Percentiles rank a stretch among this genome's conserved stretches.
Conservation (phyloP, 2,113 vertebrate species). For the Muntiacus muntjak region DNA sequence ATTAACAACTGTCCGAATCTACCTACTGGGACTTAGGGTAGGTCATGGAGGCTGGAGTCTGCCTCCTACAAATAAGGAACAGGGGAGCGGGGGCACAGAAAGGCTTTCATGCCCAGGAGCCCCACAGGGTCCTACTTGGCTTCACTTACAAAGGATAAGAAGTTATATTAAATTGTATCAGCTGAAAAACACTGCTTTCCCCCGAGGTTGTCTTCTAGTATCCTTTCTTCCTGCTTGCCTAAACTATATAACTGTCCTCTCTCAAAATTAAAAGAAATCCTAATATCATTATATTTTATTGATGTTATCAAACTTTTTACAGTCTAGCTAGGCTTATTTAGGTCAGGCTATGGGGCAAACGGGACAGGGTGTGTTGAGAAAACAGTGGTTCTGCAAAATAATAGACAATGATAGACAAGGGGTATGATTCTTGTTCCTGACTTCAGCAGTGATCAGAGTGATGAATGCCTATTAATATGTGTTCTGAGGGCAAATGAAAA, state of each 20-base stretch:
- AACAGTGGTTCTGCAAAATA: background rate
- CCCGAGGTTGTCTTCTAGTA: background rate
- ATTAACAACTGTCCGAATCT: background rate
- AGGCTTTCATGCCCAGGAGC: background rate
- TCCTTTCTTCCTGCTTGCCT: background rate
- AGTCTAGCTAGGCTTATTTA: background rate
- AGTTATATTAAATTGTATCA: background rate
- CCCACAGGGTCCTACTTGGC: background rate
- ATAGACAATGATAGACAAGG: background rate
- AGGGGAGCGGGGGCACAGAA: background rate
- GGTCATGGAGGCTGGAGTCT: background rate
- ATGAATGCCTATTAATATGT: background rate
- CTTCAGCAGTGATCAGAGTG: background rate
- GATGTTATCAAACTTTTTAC: background rate
- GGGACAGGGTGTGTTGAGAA: background rate
- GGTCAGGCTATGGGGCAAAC: background rate
- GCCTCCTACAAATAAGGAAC: background rate
- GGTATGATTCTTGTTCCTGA: background rate
- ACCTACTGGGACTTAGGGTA: background rate
- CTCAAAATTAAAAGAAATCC: background rate
- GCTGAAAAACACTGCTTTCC: background rate
- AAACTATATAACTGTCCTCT: background rate
- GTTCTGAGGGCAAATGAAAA: background rate
- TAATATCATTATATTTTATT: background rate
- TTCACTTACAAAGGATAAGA: background rate